phyloP scores from a whole-genome alignment of 2,113 vertebrate species.

The Leucopsar rothschildi region DNA sequence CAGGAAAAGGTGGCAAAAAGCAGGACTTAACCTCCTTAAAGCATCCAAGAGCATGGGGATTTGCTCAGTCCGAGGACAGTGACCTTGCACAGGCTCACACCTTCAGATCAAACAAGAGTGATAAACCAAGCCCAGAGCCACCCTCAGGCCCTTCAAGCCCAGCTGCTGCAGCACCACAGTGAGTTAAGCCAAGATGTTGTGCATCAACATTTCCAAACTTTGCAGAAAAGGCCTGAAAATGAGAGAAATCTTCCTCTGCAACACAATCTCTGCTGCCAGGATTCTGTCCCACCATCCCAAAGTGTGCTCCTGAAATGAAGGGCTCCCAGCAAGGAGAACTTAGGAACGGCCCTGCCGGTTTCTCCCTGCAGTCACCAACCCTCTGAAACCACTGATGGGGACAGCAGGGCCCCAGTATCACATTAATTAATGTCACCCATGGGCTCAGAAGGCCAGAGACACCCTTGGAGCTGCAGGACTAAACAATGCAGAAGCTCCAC shows the following conservation, averaged over 20 bases:
- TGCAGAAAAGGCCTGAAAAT: neutral
- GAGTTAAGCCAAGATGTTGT: neutral
- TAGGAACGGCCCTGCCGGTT: neutral
- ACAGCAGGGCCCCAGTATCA: neutral
- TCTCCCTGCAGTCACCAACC: neutral
- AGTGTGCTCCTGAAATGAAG: fast-evolving
- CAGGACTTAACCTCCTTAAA: neutral
- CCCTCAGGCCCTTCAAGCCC: neutral
- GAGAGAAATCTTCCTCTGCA: neutral
- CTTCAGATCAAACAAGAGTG: neutral
- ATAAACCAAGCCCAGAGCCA: neutral
- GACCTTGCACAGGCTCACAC: neutral
- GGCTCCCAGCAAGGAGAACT: neutral
- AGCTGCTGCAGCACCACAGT: neutral
- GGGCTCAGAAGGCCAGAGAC: neutral
- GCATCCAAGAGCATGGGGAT: neutral
- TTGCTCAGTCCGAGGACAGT: fast-evolving
- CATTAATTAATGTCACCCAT: fast-evolving
- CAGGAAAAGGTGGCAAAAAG: neutral
- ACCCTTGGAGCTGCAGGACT: neutral
- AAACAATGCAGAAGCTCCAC: neutral
- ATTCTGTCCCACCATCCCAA: fast-evolving
- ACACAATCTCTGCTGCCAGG: neutral
- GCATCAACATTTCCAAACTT: neutral
- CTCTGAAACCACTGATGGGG: neutral